phyloP scores from a whole-genome alignment of 2,888 invertebrate genomes.

The Nipponacmea schrenckii region DNA sequence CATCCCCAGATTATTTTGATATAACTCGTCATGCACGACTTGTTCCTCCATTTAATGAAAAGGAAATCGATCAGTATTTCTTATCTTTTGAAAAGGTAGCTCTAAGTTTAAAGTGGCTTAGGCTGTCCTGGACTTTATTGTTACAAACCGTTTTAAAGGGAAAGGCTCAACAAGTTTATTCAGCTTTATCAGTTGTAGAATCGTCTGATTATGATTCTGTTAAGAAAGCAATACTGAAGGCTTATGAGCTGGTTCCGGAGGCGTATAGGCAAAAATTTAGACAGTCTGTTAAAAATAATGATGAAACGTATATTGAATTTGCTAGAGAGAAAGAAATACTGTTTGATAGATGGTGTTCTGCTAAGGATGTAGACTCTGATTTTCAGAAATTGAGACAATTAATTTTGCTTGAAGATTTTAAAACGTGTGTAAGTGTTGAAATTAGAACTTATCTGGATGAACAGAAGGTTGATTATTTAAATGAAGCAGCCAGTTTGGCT shows the following conservation, averaged over 20 bases:
- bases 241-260: slow-evolving; percentile 34
- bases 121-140: too few relatives aligned
- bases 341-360: slow-evolving; percentile 8
- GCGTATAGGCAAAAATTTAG: slow-evolving; percentile 34
- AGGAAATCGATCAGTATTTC: too few relatives aligned
- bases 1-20: too few relatives aligned
- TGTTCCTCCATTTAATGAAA: too few relatives aligned
- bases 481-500: slow-evolving; percentile 18
- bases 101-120: too few relatives aligned
- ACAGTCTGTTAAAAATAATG: slow-evolving; percentile 17
- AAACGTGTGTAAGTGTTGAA: slow-evolving; percentile 10
- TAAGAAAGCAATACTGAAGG: slow-evolving; percentile 27
- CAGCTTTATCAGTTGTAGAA: slow-evolving; percentile 18
- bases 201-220: slow-evolving; percentile 27
- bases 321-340: slow-evolving; percentile 24
- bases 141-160: too few relatives aligned
- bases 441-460: slow-evolving; percentile 22
- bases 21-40: too few relatives aligned
- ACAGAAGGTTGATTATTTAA: slow-evolving; percentile 12
- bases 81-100: too few relatives aligned
- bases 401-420: slow-evolving; percentile 19
- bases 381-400: slow-evolving; percentile 14
- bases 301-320: slow-evolving; percentile 31
- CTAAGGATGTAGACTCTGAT: slow-evolving; percentile 8
- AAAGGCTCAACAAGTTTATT: too few relatives aligned